phyloP scores from a whole-genome alignment of 2,113 vertebrate species.

The Pithys albifrons region DNA sequence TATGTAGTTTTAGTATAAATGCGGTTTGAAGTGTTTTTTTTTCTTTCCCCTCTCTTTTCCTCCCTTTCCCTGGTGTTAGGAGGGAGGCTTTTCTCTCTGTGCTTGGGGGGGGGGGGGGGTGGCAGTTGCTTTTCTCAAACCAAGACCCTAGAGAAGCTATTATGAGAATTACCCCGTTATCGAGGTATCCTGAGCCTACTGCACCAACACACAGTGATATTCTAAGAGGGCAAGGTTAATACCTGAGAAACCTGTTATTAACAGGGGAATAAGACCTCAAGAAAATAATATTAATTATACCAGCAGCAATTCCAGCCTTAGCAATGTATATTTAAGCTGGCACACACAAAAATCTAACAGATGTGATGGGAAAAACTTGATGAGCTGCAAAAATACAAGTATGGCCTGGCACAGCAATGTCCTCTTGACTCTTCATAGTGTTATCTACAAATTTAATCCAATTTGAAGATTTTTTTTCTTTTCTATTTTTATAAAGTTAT shows the following conservation, averaged over 20 bases:
- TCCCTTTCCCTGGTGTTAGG: too few species aligned
- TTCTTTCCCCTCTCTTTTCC: too few species aligned
- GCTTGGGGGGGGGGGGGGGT: too few species aligned
- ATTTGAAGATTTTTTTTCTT: neutral
- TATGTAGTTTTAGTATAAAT: too few species aligned
- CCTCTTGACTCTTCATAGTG: neutral
- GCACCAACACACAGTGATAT: neutral
- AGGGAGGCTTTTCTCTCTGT: too few species aligned
- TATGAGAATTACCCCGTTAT: neutral
- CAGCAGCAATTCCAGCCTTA: neutral
- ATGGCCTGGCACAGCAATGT: neutral
- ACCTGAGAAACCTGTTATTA: neutral
- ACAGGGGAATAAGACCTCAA: neutral
- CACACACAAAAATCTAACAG: neutral
- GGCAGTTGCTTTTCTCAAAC: too few species aligned
- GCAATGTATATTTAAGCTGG: neutral
- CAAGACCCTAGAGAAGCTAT: neutral
- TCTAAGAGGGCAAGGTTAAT: neutral
- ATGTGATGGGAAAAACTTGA: neutral
- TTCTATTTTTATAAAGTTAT: neutral
- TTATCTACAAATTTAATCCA: neutral
- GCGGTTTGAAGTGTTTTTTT: too few species aligned
- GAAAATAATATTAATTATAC: neutral
- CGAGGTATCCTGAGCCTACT: neutral
- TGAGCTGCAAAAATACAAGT: neutral